Base-by-base conservation (phyloP, 2,797 vertebrate species). In the Acanthopagrus latus region DNA sequence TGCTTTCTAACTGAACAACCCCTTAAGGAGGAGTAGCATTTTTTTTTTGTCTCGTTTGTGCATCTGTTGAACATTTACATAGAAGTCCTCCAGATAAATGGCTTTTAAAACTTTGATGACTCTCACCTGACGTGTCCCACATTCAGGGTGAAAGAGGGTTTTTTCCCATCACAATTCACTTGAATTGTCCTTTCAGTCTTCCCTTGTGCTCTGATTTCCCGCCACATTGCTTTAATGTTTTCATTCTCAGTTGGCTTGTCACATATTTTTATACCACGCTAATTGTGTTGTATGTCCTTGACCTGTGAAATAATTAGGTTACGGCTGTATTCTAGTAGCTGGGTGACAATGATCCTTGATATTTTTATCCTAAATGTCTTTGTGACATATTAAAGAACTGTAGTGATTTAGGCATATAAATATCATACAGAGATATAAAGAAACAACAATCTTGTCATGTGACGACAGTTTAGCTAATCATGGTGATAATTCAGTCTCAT, bases 401-500 rank as follows among this genome's bases (percentile, higher is more conserved):
- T 25, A 64, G 50, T 68, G 78, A 23, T 14, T 68, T 29, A 21
- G 58, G 12, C 43, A 46, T 23, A 3, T 1, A 64, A 27, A 52
- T 6, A 71, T 52, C 41, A 1, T 46, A 58, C 23, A 69, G 33
- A 33, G 33, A 33, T 33, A 33, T 33, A 33, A 33, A 33, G 33
- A 33, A 33, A n/a, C 21, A 58, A 21, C 43, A 6, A 57, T 11
- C 33, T 33, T 33, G 33, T 33, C 33, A 33, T 65, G 76, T 76
- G 55, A 51, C 67, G 11, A 44, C 50, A 59, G 46, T 75, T 47
- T 77, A 74, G 33, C 14, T 83, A 14, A 74, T 69, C 48, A 25
- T 52, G 33, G 21, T n/a, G 62, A 66, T 80, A 63, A 71, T 60
- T 81, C 66, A 71, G 8, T 51, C 66, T 76, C 47, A 72, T 82